Evolutionary conservation across 2,113 vertebrate genomes (phyloP), one percentile per base, ranked within the genome.

Genomic region (Sigmodon hispidus): DNA sequence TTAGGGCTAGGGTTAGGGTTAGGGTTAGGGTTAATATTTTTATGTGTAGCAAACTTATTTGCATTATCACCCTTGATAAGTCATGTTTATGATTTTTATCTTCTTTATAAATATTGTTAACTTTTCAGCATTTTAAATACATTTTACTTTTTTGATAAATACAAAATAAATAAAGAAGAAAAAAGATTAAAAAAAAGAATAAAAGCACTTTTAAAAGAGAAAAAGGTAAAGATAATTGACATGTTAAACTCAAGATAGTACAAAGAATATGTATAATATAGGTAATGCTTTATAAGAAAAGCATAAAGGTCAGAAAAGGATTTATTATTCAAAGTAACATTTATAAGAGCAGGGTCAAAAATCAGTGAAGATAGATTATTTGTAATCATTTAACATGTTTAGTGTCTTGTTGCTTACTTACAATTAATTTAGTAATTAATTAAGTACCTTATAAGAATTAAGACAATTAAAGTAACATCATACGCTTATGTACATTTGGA

Each of bases 321-420:
- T 92, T 87, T 90, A 77, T 73, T 86, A 77, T 73, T 86, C 40
- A 95, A 86, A 92, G 12, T n/a, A 57, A 29, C 11, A 69, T 80
- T 48, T 52, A 69, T 40, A 87, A 79, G 7, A 12, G 1, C 36
- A 45, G n/a, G 12, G 13, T 8, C 34, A 96, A 86, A 21, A 76
- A 29, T 83, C 9, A 95, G 31, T 36, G 91, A 89, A 75, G 21
- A 1, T 12, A 57, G 3, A 40, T n/a, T 1, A 88, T 88, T 72
- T 29, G 45, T 95, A 93, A 19, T 75, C 70, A 94, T 48, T 76
- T 84, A 79, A n/a, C 3, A 52, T 34, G 80, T 73, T 48, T 5
- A 80, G 6, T 31, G 1, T 3, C 24, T 76, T 73, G 8, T 45
- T 7, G 4, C 52, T 76, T 9, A 57, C 70, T 72, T 61, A 52